Base-by-base conservation (phyloP, 2,113 vertebrate genomes). In the Limanda limanda region DNA sequence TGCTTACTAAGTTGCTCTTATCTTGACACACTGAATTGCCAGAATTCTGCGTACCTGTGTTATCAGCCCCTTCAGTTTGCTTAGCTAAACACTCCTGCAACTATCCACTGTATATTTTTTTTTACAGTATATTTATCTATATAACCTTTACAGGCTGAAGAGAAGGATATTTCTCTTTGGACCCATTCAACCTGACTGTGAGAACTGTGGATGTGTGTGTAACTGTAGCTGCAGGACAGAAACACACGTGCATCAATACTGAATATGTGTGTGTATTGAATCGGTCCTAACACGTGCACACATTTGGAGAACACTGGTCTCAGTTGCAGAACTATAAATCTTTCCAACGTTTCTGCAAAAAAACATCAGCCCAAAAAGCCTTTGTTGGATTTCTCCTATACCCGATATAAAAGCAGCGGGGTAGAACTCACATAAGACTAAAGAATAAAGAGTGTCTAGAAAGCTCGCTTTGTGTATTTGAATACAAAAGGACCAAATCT, bases 1-100 rank as follows among this genome's bases (percentile, higher is more conserved):
- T 86, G 71, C 85, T 91, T 85, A 86, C 82, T 92, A 71, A 89
- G 11, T 73, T 5, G 59, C 65, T 71, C 80, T 82, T 82, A 88
- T 86, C 86, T 61, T 81, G 81, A 84, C 68, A 81, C 51, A 77
- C 2, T 59, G 72, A 69, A 84, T 74, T 86, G 68, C 60, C 74
- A 71, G 40, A 80, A 87, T 78, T 58, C 78, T 79, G 67, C 70
- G 55, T 78, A 86, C 85, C 71, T 77, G 78, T 76, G 68, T 42
- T 37, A 80, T 86, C 68, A 78, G 62, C 59, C 54, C 27, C 51
- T 74, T 77, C 56, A 82, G 70, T 75, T 65, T 82, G 83, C 81
- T 85, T 54, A 77, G 71, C 82, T 82, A 64, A 81, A 86, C 73
- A 80, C 57, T 83, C 54, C 55, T 79, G 21, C n/a, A 74, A 65